phyloP scores from a whole-genome alignment of 2,113 vertebrate genomes.

The Gopherus flavomarginatus region DNA sequence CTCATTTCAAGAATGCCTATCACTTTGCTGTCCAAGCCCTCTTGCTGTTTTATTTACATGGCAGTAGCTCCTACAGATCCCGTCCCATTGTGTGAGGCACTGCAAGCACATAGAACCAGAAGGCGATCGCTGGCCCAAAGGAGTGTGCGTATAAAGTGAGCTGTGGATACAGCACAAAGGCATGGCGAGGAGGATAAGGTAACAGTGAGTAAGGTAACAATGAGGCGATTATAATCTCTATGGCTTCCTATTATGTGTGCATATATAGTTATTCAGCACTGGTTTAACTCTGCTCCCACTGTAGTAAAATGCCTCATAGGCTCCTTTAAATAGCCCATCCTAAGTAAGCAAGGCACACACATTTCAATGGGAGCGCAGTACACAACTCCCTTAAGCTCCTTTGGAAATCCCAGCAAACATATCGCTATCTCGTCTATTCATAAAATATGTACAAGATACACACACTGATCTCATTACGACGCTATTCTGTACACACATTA shows the following conservation, averaged over 20 bases:
- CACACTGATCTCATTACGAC: neutral
- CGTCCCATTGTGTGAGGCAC: neutral
- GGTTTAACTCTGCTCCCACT: neutral
- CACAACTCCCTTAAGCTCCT: neutral
- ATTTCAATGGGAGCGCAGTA: neutral
- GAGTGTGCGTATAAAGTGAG: neutral
- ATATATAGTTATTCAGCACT: neutral
- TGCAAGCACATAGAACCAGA: neutral
- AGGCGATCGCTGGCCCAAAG: neutral
- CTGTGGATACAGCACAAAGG: neutral
- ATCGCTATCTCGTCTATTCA: neutral
- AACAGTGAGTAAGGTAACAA: neutral
- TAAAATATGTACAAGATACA: neutral
- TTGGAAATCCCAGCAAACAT: neutral
- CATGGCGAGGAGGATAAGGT: neutral
- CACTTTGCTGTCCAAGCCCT: neutral
- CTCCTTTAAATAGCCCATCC: neutral
- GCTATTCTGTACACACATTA: neutral
- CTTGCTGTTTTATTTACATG: neutral
- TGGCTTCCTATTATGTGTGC: neutral
- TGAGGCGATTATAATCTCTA: neutral
- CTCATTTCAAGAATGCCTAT: neutral
- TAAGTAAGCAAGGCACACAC: neutral
- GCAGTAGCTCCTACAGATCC: neutral
- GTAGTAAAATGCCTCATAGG: neutral